Base-by-base conservation (phyloP, 35 echinoderm and acorn worm genomes). In the Nesometra sesokonis region DNA sequence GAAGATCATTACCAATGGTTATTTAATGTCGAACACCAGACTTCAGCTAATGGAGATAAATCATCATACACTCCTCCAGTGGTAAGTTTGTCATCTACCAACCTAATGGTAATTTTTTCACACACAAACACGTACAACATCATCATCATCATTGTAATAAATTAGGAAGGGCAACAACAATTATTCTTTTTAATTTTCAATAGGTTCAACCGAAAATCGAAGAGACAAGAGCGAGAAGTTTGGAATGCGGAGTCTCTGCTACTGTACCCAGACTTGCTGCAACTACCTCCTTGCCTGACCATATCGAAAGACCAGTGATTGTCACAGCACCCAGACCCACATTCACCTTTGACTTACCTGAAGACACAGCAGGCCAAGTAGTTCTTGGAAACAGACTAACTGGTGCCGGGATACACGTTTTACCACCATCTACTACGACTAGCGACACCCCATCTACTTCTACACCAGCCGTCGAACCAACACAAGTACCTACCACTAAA, bases 41-140 rank as follows among this genome's bases (percentile, higher is more conserved):
- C n/a, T 92, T 11, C 90, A 92, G 32, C 39, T 88, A 11, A 34
- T 88, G 35, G 90, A 92, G 3, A 92, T 92, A 13, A 92, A 92
- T 31, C 86, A 80, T 32, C 0, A 21, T 13, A 85, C 86, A 47
- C 86, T 92, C 17, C 84, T 87, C 31, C 46, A 92, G 80, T 85
- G 90, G 81, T 88, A 86, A 36, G 36, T 32, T 37, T 85, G 0
- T 84, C 5, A 34, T 81, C 13, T 81, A n/a, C n/a, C n/a, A n/a
- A 67, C 13, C 13, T 67, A n/a, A 13, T 79, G 32, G 32, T 5
- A 7, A 79, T 29, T 79, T 11, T 8, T 30, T 32, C 32, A 7
- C 32, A 79, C 32, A 79, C 8, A 29, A 11, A 8, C 27, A 29
- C 9, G 8, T 79, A 11, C 9, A 11, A 29, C 5, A 29, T 23